Evolutionary conservation across 2,888 invertebrate genomes (phyloP).

Genomic region (Acrocyrtus sp.): DNA sequence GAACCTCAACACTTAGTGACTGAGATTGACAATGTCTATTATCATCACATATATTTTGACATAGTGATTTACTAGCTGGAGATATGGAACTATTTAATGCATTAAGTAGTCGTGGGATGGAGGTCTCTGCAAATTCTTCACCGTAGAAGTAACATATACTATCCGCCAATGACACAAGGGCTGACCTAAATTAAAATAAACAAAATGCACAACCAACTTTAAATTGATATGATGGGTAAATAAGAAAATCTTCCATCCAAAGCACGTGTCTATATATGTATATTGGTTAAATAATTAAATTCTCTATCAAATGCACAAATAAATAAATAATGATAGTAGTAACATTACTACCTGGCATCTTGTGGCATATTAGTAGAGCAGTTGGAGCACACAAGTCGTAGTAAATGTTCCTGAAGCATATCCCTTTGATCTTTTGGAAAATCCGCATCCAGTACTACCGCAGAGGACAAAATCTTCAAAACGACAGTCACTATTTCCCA

Average conservation of each 20-base stretch:
- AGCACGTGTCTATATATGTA: no score
- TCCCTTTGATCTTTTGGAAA: slow-evolving; percentile 32
- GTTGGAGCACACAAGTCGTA: slow-evolving; percentile 25
- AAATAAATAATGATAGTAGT: no score
- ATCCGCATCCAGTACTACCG: slow-evolving; percentile 23
- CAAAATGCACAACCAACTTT: background rate
- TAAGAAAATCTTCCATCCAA: background rate
- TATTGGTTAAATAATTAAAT: no score
- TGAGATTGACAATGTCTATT: background rate
- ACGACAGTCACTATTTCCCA: slow-evolving; percentile 39
- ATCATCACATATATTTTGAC: slow-evolving; percentile 20
- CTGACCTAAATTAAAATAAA: slow-evolving; percentile 29
- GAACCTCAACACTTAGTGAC: slow-evolving; percentile 14
- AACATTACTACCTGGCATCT: slow-evolving; percentile 44
- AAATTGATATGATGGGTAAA: background rate
- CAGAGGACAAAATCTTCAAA: slow-evolving; percentile 45
- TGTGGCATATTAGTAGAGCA: slow-evolving; percentile 31
- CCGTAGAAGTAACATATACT: slow-evolving; percentile 25
- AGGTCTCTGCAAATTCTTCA: slow-evolving; percentile 35
- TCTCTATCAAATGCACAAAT: no score
- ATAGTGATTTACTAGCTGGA: background rate
- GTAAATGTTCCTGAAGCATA: slow-evolving; percentile 51
- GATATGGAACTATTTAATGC: slow-evolving; percentile 16
- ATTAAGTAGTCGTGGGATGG: slow-evolving; percentile 23
- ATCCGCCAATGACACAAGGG: slow-evolving; percentile 24